A percentile compares a stretch with the other conserved stretches of the same genome.
phyloP scores from a whole-genome alignment of 2,797 vertebrate genomes.

The Ceryle rudis region DNA sequence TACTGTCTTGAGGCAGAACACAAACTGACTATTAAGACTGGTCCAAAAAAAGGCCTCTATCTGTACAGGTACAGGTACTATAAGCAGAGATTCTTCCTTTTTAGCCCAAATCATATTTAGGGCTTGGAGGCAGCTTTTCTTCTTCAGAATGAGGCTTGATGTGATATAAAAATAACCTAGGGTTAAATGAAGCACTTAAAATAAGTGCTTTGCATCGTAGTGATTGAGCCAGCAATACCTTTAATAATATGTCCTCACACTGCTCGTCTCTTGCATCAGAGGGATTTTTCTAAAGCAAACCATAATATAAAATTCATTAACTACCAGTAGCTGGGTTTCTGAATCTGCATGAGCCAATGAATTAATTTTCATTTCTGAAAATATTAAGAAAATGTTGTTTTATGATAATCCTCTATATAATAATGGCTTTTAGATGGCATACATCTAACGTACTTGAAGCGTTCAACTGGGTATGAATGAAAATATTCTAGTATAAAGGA shows the following conservation, averaged over 20 bases:
- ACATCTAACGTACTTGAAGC: background rate
- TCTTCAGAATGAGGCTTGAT: background rate
- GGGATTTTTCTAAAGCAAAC: conserved; percentile 16
- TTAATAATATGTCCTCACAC: background rate
- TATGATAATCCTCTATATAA: background rate
- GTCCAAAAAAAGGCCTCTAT: background rate
- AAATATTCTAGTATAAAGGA: background rate
- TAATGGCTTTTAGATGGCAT: background rate
- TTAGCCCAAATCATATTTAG: background rate
- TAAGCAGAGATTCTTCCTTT: background rate
- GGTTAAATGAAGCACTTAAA: conserved; percentile 15
- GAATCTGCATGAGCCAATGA: background rate
- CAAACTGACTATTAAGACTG: background rate
- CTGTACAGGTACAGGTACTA: background rate
- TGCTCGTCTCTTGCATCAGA: background rate
- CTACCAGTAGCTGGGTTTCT: background rate
- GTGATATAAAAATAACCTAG: background rate
- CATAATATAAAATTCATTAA: conserved; percentile 7
- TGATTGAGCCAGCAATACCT: background rate
- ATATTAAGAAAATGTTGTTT: background rate
- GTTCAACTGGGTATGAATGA: background rate
- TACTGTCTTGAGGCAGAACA: background rate
- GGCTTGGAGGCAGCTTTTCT: background rate
- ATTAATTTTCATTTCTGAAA: conserved; percentile 8
- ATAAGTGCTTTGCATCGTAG: background rate